Base-by-base conservation (phyloP, 2,888 invertebrate species). In the Notocelia uddmanniana region DNA sequence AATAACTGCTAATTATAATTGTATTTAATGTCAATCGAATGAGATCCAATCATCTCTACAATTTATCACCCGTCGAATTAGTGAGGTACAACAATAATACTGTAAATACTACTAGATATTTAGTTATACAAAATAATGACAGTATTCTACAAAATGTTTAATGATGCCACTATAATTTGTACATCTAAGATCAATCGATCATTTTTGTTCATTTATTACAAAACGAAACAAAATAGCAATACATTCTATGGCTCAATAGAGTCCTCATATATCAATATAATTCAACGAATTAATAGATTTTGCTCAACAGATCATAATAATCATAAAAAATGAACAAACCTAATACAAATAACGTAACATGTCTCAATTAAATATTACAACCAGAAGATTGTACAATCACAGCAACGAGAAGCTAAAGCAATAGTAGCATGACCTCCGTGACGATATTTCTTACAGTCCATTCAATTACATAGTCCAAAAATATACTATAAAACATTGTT, bases 391-490 rank as follows among this genome's bases (percentile, higher is more conserved):
- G 76, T 80, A 76, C 75, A 78, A 85, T 83, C 84, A 89, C 85
- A 92, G 91, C 90, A 90, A 91, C 79, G 80, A 77, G 79, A 78
- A 92, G 92, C 92, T 78, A 84, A 91, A 91, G 92, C 92, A 89
- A 89, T 83, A 86, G 76, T 86, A 74, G 73, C 74, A 80, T 84
- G 80, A 82, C 80, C 79, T 80, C 77, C 75, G 78, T 82, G 82
- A 83, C 80, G 81, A 80, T 76, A 76, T 76, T 74, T 63, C 63
- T 62, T 69, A 69, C 54, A 64, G 31, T 64, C 54, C 37, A 68
- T 55, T 76, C 74, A 77, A 79, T 74, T 77, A 80, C 78, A 82
- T 82, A 85, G 87, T 84, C 78, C 86, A 85, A 86, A 86, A 85
- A 86, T 85, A 79, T 75, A 74, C 80, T 84, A 76, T 75, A 81